Conservation (phyloP, 2,113 vertebrate species). For the Mus pahari region DNA sequence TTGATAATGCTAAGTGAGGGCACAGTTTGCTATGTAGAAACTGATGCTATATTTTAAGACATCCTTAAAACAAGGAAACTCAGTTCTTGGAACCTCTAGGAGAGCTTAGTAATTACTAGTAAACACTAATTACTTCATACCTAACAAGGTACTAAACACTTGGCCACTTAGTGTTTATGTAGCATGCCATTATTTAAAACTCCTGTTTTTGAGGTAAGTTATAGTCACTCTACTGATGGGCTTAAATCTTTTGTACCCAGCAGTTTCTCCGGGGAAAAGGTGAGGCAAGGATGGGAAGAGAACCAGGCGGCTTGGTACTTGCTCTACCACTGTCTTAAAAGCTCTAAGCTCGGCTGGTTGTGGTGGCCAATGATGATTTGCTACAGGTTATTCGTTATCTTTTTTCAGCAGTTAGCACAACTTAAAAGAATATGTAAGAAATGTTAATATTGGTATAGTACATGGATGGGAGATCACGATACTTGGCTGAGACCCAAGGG, state of each 20-base stretch:
- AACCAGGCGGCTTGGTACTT: not conserved
- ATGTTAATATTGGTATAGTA: not conserved
- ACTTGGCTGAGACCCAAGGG: not conserved
- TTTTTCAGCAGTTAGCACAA: not conserved
- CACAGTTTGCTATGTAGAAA: not conserved
- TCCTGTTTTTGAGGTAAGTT: not conserved
- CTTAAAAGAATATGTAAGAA: not conserved
- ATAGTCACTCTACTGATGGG: not conserved
- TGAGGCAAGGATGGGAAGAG: not conserved
- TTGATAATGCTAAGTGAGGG: not conserved
- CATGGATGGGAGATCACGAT: not conserved
- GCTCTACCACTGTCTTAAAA: not conserved
- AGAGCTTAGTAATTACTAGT: not conserved
- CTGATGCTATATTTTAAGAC: not conserved
- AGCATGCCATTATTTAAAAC: not conserved
- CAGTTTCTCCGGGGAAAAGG: not conserved
- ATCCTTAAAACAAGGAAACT: not conserved
- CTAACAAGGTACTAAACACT: not conserved
- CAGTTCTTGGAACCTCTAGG: not conserved
- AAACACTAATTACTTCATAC: not conserved
- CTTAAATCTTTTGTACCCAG: not conserved
- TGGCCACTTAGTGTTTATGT: not conserved
- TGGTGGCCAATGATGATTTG: not conserved
- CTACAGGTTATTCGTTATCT: not conserved
- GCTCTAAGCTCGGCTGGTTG: not conserved